phyloP scores from a whole-genome alignment of 2,888 invertebrate genomes.

The Slavum lentiscoides region DNA sequence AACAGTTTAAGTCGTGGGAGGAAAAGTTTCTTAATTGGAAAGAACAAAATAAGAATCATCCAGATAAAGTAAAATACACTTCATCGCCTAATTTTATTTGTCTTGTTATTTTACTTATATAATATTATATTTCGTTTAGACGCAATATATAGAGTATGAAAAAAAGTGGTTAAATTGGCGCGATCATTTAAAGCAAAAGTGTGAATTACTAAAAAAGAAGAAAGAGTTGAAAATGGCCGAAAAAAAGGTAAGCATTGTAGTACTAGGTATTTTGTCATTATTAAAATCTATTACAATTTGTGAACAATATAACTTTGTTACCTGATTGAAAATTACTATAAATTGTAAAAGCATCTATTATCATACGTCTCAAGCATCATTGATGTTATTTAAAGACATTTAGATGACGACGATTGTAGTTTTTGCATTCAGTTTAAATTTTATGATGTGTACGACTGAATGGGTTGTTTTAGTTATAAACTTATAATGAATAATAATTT shows the following conservation, averaged over 20 bases:
- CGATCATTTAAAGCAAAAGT: constrained; percentile 74
- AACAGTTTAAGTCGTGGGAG: constrained; percentile 89
- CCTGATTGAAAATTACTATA: no score
- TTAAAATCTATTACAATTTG: background rate
- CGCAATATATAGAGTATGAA: constrained; percentile 81
- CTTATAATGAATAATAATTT: no score
- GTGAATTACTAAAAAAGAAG: constrained; percentile 79
- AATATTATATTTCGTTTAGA: constrained; percentile 58
- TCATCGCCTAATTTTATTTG: background rate
- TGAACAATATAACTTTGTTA: no score
- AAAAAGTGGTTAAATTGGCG: constrained; percentile 85
- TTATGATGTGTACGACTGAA: no score
- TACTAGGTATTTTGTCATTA: background rate
- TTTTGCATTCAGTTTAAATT: no score
- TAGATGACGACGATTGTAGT: no score
- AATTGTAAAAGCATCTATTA: no score
- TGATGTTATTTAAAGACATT: no score
- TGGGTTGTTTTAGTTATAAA: no score
- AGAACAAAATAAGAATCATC: constrained; percentile 86
- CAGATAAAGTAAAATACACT: constrained; percentile 70
- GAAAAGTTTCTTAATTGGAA: constrained; percentile 90
- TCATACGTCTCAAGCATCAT: no score
- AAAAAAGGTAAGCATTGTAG: constrained; percentile 56
- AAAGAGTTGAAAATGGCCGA: constrained; percentile 61
- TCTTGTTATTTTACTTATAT: background rate